Percentiles rank a stretch among this genome's conserved stretches.
phyloP scores from a whole-genome alignment of 2,888 invertebrate genomes.

The Acrobeloides nanus region DNA sequence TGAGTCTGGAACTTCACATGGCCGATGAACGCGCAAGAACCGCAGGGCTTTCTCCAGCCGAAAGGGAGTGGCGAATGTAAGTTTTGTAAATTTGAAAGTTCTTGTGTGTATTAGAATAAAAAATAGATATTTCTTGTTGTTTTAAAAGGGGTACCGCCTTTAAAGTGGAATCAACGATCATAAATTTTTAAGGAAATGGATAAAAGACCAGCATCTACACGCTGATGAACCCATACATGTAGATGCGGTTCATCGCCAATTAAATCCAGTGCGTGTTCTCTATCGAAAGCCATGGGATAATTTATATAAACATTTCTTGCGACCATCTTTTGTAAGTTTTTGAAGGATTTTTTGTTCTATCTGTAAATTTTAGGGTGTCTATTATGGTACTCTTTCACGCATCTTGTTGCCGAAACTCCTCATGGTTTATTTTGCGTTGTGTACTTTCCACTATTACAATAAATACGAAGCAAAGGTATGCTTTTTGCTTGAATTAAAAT shows the following conservation, averaged over 20 bases:
- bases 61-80: constrained; percentile 47
- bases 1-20: constrained; percentile 52
- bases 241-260: constrained; percentile 48
- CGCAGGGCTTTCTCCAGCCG: constrained; percentile 45
- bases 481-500: background rate
- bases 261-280: constrained; percentile 49
- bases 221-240: constrained; percentile 52
- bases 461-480: constrained; percentile 49
- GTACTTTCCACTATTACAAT: constrained; percentile 44
- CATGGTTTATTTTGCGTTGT: constrained; percentile 33
- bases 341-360: constrained; percentile 1
- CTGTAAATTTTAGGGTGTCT: constrained; percentile 25
- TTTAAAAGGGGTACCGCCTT: background rate
- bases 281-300: constrained; percentile 51
- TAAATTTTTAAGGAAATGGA: constrained; percentile 28
- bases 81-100: constrained; percentile 6
- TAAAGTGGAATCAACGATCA: constrained; percentile 6
- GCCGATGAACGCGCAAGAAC: constrained; percentile 38
- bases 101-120: background rate
- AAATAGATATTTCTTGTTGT: background rate
- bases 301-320: constrained; percentile 46
- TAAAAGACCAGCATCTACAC: constrained; percentile 51
- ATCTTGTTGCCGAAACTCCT: constrained; percentile 43
- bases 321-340: constrained; percentile 45
- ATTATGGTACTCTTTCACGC: constrained; percentile 42